Percentiles rank a stretch among this genome's conserved stretches.
Evolutionary conservation across 1,140 invertebrate genomes (phyloP).

Genomic region (Hesperophylax magnus): DNA sequence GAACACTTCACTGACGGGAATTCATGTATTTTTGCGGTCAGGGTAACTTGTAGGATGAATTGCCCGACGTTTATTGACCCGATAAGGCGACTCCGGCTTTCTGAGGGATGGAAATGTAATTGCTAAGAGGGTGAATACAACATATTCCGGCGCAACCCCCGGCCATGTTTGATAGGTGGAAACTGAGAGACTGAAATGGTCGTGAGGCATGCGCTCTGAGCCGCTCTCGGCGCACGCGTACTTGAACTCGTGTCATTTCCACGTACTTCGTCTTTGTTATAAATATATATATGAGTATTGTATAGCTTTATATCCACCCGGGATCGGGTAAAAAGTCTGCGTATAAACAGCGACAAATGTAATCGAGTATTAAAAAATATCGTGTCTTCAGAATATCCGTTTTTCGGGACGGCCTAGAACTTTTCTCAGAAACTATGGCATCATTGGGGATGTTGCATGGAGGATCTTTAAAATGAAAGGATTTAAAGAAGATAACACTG

Average conservation of each 20-base stretch:
- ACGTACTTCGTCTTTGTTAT: background rate
- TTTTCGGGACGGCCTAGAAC: no score
- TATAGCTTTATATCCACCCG: background rate
- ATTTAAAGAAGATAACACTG: no score
- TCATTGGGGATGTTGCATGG: no score
- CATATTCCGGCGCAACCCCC: conserved; percentile 20
- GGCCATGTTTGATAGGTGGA: conserved; percentile 39
- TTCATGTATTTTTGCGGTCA: background rate
- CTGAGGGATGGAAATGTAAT: conserved; percentile 4
- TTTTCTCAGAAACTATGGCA: no score
- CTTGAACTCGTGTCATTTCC: background rate
- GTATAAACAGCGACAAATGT: background rate
- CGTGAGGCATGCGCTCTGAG: conserved; percentile 6
- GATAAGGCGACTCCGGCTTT: background rate
- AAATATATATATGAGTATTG: background rate
- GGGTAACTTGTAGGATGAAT: background rate
- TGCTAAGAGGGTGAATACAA: conserved; percentile 24
- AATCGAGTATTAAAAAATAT: background rate
- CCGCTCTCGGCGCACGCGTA: background rate
- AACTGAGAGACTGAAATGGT: conserved; percentile 35
- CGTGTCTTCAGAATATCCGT: background rate
- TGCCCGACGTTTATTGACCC: background rate
- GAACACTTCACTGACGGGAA: background rate
- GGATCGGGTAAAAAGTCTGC: background rate
- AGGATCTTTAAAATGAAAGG: no score